phyloP scores from a whole-genome alignment of 2,113 vertebrate genomes.

The Fulmarus glacialis region DNA sequence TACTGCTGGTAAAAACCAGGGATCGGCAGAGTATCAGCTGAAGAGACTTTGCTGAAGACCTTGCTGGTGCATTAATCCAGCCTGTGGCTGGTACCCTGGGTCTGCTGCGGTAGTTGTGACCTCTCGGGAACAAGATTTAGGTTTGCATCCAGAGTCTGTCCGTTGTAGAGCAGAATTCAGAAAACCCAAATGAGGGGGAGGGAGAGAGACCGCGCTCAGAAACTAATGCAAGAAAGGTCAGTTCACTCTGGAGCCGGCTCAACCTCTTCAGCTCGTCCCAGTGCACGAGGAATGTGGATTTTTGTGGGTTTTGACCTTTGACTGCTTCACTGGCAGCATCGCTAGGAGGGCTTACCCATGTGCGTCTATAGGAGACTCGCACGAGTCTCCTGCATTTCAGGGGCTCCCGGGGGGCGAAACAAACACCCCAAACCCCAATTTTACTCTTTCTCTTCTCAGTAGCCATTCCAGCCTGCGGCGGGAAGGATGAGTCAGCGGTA shows the following conservation, averaged over 20 bases:
- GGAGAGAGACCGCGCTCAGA: background rate
- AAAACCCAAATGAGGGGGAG: background rate
- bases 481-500: background rate
- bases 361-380: no score
- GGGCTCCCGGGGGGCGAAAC: no score
- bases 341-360: accelerated
- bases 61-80: background rate
- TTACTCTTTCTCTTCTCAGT: background rate
- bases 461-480: background rate
- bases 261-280: background rate
- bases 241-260: background rate
- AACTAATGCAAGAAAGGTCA: background rate
- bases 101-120: background rate
- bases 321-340: background rate
- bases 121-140: background rate
- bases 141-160: background rate
- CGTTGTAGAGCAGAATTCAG: no score
- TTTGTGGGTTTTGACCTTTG: background rate
- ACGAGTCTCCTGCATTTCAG: background rate
- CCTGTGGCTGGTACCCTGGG: background rate
- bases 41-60: background rate
- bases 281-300: background rate
- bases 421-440: no score
- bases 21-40: background rate
- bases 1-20: background rate